A percentile compares a stretch with the other conserved stretches of the same genome.
Conservation (phyloP, 2,888 invertebrate species). For the Stratiomys singularior region DNA sequence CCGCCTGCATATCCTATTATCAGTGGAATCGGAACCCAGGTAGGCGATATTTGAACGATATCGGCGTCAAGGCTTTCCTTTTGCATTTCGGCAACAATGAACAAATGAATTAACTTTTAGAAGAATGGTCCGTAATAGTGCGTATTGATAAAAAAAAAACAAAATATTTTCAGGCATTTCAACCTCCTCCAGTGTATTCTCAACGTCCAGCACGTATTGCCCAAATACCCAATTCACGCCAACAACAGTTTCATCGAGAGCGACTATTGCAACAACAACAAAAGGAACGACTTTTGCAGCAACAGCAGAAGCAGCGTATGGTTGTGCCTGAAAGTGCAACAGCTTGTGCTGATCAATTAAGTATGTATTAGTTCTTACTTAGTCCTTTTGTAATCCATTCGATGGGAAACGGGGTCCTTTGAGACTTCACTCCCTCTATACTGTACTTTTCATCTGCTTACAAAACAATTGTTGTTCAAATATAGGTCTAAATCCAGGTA, state of each 20-base stretch:
- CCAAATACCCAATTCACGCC: slow-evolving; percentile 59
- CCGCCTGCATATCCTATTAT: slow-evolving; percentile 53
- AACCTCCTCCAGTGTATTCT: slow-evolving; percentile 63
- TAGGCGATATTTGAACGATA: neutral
- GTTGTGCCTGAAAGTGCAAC: slow-evolving; percentile 83
- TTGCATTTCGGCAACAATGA: neutral
- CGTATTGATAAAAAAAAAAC: neutral
- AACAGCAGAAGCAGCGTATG: slow-evolving; percentile 84
- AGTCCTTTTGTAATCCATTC: neutral
- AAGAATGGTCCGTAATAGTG: neutral
- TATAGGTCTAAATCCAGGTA: slow-evolving; percentile 62
- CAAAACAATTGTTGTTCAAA: slow-evolving; percentile 49
- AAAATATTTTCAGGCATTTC: slow-evolving; percentile 57
- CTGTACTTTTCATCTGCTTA: slow-evolving; percentile 46
- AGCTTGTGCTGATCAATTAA: slow-evolving; percentile 65
- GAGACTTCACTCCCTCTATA: neutral
- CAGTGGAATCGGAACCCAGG: slow-evolving; percentile 49
- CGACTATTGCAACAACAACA: slow-evolving; percentile 68
- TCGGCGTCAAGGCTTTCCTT: neutral
- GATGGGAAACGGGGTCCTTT: too few species aligned
- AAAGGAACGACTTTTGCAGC: slow-evolving; percentile 78
- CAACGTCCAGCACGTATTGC: slow-evolving; percentile 60
- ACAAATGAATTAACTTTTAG: neutral
- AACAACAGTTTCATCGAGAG: slow-evolving; percentile 59
- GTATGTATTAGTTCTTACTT: slow-evolving; percentile 54